Evolutionary conservation across 1,140 invertebrate species (phyloP).

Genomic region (Trichomalopsis sarcophagae): DNA sequence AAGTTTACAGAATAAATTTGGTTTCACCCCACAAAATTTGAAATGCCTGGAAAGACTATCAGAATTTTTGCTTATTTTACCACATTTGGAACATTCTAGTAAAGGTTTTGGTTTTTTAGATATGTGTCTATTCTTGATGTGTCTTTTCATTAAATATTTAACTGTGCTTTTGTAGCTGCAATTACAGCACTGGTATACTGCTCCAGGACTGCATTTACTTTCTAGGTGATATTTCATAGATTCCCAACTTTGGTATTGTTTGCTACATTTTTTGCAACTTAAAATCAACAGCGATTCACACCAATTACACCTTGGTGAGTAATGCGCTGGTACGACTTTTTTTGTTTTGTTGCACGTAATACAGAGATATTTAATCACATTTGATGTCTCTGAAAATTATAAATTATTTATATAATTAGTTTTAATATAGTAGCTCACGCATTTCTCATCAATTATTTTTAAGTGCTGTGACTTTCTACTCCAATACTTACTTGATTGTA

Average conservation of each 20-base stretch:
- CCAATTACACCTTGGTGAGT: neutral
- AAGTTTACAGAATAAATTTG: neutral
- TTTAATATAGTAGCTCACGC: no score
- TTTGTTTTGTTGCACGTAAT: neutral
- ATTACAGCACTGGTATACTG: neutral
- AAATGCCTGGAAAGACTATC: neutral
- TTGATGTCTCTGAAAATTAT: neutral
- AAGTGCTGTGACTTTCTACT: neutral
- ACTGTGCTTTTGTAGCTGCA: neutral
- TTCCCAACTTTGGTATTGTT: neutral
- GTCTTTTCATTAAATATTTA: neutral
- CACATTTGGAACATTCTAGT: neutral
- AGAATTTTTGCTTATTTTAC: neutral
- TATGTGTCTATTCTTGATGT: neutral
- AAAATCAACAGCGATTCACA: neutral
- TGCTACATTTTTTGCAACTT: constrained; percentile 12
- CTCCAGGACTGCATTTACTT: constrained; percentile 7
- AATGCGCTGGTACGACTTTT: neutral
- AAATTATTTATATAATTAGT: neutral
- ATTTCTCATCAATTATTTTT: neutral
- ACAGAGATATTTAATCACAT: neutral
- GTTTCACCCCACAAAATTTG: neutral
- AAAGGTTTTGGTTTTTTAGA: neutral
- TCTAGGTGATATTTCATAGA: neutral
- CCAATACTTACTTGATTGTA: neutral